These are phyloP conservation scores for Nemotelus pantherinus DNA, from an alignment of 2,888 invertebrate species.

Conservation along the genomic window DNA sequence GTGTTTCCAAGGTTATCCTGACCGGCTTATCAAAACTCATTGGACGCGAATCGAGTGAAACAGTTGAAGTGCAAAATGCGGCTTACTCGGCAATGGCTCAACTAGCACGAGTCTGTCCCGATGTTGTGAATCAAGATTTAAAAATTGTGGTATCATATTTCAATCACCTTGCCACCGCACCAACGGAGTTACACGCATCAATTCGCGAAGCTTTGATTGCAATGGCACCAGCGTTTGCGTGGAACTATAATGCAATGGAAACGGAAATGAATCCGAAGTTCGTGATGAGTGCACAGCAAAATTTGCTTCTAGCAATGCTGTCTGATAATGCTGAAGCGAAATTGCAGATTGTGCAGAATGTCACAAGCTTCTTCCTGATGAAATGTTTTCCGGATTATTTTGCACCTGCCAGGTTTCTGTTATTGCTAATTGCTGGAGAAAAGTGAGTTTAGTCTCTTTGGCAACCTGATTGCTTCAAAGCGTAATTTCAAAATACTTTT, in stretches of 20 bases:
- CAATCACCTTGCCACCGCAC: conserved; percentile 60
- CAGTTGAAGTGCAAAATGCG: conserved; percentile 66
- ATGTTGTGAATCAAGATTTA: conserved; percentile 75
- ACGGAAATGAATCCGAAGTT: conserved; percentile 59
- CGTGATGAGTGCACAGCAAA: conserved; percentile 62
- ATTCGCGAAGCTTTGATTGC: conserved; percentile 75
- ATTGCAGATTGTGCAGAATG: conserved; percentile 82
- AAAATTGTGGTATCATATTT: conserved; percentile 63
- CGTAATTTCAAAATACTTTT: not conserved
- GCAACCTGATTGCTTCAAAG: too few species aligned
- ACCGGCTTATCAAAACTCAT: conserved; percentile 62
- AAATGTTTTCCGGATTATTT: conserved; percentile 84
- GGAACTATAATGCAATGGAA: conserved; percentile 57
- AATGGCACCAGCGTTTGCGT: conserved; percentile 74
- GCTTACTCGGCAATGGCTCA: conserved; percentile 64
- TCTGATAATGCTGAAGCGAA: conserved; percentile 80
- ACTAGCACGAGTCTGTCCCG: conserved; percentile 67
- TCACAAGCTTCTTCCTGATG: conserved; percentile 83
- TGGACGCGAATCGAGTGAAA: conserved; percentile 60
- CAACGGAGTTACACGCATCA: conserved; percentile 70
- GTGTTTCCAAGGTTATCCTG: conserved; percentile 62
- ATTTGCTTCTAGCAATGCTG: conserved; percentile 72
- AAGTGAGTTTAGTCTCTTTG: conserved; percentile 66
- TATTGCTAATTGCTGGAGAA: conserved; percentile 86
- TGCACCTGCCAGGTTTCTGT: conserved; percentile 82